Conservation (phyloP, 2,888 invertebrate species). For the Apamea anceps region DNA sequence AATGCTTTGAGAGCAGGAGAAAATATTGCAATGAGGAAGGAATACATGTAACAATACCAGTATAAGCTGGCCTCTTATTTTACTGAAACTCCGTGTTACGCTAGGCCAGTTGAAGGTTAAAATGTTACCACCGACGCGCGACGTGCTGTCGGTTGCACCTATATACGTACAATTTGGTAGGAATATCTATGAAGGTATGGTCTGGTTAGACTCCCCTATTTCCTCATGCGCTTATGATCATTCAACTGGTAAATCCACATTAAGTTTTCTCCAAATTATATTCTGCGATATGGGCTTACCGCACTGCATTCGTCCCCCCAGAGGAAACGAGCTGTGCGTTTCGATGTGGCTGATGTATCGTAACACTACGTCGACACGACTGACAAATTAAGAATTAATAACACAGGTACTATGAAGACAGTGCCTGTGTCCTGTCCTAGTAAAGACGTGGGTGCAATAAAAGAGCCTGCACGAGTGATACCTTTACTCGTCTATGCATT, state of each 20-base stretch:
- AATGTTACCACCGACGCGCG: background rate
- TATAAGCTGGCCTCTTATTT: background rate
- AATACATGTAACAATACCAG: background rate
- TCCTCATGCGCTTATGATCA: constrained; percentile 8
- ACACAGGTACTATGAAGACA: background rate
- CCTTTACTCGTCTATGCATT: background rate
- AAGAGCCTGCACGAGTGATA: background rate
- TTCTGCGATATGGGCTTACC: background rate
- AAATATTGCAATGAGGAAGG: constrained; percentile 7
- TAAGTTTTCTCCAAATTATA: constrained; percentile 30
- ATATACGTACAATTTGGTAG: background rate
- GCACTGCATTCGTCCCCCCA: constrained; percentile 17
- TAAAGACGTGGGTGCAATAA: background rate
- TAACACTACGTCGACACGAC: background rate
- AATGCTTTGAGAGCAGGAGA: constrained; percentile 25
- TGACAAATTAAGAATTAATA: background rate
- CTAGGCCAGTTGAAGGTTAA: background rate
- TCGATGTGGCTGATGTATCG: background rate
- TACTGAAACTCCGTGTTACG: background rate
- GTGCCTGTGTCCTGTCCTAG: background rate
- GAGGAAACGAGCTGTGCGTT: background rate
- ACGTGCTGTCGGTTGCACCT: background rate
- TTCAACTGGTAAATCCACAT: constrained; percentile 10
- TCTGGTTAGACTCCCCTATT: constrained; percentile 6
- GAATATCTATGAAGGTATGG: background rate